A percentile compares a stretch with the other conserved stretches of the same genome.
These are phyloP conservation scores for Fulmarus glacialis DNA, from an alignment of 2,113 vertebrate genomes.

Conservation along the genomic window DNA sequence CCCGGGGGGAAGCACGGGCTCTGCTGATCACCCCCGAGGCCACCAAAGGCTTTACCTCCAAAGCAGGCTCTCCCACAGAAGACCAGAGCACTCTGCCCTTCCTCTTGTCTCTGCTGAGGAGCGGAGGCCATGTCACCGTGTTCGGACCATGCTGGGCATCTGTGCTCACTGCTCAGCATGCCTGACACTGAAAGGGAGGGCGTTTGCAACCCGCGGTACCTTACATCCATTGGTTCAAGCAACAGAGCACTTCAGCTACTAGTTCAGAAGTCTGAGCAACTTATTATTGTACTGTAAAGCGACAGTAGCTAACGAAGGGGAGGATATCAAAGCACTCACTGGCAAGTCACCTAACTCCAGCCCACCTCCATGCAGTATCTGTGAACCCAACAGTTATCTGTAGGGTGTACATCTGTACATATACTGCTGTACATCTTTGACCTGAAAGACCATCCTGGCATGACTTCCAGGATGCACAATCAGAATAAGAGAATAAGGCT, in stretches of 20 bases:
- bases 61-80: background rate
- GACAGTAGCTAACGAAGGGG: background rate
- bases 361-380: accelerated
- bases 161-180: background rate
- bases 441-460: background rate
- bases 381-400: background rate
- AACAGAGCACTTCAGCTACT: background rate
- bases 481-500: background rate
- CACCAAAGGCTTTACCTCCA: background rate
- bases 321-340: background rate
- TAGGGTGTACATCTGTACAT: too few species aligned
- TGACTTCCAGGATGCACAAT: background rate
- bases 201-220: accelerated
- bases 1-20: background rate
- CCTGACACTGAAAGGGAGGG: accelerated
- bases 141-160: background rate
- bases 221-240: background rate
- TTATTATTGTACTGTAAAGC: background rate
- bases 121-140: accelerated
- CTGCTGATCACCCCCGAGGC: accelerated
- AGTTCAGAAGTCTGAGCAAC: background rate
- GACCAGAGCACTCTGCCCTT: background rate
- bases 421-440: background rate
- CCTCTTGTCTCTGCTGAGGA: background rate
- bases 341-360: background rate